These are phyloP conservation scores for Tolypeutes matacus DNA, from an alignment of 2,797 vertebrate genomes.

Conservation along the genomic window DNA sequence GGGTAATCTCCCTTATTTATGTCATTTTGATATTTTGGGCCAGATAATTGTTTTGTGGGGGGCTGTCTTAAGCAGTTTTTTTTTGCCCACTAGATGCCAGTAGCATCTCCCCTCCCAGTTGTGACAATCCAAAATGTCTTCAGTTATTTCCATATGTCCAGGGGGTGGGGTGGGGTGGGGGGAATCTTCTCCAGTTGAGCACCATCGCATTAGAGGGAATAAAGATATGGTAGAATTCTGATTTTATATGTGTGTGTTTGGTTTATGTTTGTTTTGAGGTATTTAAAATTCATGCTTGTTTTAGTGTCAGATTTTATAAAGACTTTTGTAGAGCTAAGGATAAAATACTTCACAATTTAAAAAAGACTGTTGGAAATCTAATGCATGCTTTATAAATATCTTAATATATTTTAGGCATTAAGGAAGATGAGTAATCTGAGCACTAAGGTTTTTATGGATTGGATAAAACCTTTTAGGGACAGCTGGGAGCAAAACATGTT, in stretches of 20 bases:
- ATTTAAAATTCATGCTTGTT: conserved; percentile 43
- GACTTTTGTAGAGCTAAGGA: conserved; percentile 8
- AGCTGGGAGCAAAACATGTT: not conserved
- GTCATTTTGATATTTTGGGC: not conserved
- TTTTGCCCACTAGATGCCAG: not conserved
- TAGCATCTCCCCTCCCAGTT: not conserved
- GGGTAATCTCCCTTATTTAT: not conserved
- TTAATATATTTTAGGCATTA: conserved; percentile 28
- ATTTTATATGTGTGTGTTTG: not conserved
- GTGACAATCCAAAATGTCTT: conserved; percentile 2
- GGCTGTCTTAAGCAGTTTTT: not conserved
- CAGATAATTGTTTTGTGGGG: conserved; percentile 28
- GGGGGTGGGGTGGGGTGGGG: too few species aligned
- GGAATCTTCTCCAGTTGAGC: not conserved
- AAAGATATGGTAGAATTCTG: not conserved
- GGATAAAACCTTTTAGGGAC: conserved; percentile 5
- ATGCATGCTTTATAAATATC: conserved; percentile 24
- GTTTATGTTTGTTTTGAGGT: conserved; percentile 32
- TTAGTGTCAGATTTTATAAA: conserved; percentile 43
- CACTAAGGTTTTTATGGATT: conserved; percentile 31
- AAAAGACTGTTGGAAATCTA: not conserved
- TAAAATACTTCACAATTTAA: conserved; percentile 44
- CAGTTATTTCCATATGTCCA: not conserved
- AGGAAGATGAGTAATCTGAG: conserved; percentile 62
- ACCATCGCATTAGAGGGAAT: not conserved